Percentiles rank a stretch among this genome's conserved stretches.
Conservation (phyloP, 2,888 invertebrate species). For the Kuschelorhynchus macadamiae region DNA sequence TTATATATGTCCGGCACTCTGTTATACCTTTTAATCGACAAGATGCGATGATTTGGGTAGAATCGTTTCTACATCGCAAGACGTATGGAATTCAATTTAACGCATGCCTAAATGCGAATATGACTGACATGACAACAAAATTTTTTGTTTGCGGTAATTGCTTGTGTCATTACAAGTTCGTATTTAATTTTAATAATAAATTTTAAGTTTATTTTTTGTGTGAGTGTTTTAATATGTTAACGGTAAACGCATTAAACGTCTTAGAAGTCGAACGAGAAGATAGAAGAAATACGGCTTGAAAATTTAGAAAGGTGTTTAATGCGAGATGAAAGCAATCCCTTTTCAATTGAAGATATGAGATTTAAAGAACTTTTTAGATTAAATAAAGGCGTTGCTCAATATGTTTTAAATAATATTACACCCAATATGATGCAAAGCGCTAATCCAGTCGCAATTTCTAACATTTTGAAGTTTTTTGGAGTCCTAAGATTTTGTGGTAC, state of each 20-base stretch:
- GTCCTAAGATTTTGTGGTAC: conserved; percentile 1
- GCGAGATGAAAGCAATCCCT: neutral
- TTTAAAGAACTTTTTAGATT: neutral
- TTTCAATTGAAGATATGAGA: neutral
- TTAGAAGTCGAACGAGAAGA: neutral
- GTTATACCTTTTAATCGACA: too few species aligned
- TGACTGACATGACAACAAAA: too few species aligned
- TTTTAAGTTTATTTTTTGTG: neutral
- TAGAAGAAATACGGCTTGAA: neutral
- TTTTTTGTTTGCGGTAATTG: too few species aligned
- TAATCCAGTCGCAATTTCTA: neutral
- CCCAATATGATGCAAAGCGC: neutral
- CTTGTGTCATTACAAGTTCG: too few species aligned
- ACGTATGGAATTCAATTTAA: too few species aligned
- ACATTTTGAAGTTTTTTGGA: neutral
- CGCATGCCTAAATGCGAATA: too few species aligned
- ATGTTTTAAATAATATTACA: neutral
- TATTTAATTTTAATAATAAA: neutral
- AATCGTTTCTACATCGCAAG: too few species aligned
- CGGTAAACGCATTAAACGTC: neutral
- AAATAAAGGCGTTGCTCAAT: neutral
- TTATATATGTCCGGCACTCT: too few species aligned
- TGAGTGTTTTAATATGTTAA: neutral
- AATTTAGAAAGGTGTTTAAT: neutral
- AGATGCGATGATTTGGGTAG: too few species aligned